Conservation (phyloP, 2,113 vertebrate genomes). For the Lipophrys pholis region DNA sequence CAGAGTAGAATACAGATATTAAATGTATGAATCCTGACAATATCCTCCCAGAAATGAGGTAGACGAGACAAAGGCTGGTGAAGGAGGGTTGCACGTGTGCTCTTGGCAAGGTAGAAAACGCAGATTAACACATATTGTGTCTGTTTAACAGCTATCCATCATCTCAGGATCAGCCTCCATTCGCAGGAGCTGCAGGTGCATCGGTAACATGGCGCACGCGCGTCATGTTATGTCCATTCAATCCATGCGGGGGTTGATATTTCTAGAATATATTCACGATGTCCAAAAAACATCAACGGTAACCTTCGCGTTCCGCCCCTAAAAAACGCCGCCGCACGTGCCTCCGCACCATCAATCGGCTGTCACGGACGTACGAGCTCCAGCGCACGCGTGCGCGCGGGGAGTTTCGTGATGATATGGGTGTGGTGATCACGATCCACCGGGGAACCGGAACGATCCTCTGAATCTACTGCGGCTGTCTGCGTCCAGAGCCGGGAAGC, state of each 20-base stretch:
- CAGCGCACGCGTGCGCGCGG: conserved; percentile 17
- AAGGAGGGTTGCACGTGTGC: conserved; percentile 21
- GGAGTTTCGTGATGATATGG: conserved; percentile 35
- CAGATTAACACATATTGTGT: neutral
- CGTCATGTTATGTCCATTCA: conserved; percentile 23
- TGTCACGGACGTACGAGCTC: conserved; percentile 48
- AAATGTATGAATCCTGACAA: neutral
- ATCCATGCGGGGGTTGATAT: conserved; percentile 7
- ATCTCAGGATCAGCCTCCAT: conserved; percentile 17
- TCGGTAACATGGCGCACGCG: conserved; percentile 58
- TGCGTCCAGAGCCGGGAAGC: neutral
- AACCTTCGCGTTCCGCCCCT: conserved; percentile 22
- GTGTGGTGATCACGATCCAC: conserved; percentile 21
- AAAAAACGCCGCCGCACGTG: conserved; percentile 12
- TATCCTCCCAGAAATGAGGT: conserved; percentile 39
- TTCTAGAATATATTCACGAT: conserved; percentile 4
- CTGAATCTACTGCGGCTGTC: conserved; percentile 1
- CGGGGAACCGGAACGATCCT: conserved; percentile 13
- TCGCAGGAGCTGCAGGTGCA: conserved; percentile 59
- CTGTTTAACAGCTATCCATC: conserved; percentile 24
- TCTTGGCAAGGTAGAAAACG: conserved; percentile 4
- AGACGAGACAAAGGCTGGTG: conserved; percentile 18
- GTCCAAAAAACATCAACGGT: neutral
- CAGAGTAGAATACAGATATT: neutral
- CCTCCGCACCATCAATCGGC: conserved; percentile 57